Conservation (phyloP, 1,140 invertebrate species). For the Bombus ignitus region DNA sequence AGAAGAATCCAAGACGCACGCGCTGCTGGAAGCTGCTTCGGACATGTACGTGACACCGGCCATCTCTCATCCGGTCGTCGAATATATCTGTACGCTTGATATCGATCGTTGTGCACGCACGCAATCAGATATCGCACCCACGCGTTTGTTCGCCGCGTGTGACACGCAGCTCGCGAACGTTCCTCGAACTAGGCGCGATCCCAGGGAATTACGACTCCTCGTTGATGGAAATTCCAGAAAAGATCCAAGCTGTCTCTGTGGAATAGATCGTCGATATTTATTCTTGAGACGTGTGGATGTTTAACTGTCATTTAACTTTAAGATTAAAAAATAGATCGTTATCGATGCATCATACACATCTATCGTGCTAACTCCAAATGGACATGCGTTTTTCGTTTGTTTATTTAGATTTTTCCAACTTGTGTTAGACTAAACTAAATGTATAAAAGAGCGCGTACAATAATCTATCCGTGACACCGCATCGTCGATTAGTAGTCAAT, state of each 20-base stretch:
- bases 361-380: too few species aligned
- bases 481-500: too few species aligned
- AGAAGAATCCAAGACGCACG: constrained; percentile 28
- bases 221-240: background rate
- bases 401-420: too few species aligned
- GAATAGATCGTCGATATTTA: background rate
- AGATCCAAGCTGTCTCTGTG: background rate
- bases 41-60: constrained; percentile 35
- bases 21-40: constrained; percentile 36
- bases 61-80: constrained; percentile 54
- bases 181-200: constrained; percentile 7
- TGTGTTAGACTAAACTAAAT: too few species aligned
- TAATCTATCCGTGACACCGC: too few species aligned
- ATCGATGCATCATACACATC: too few species aligned
- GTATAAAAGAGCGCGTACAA: too few species aligned
- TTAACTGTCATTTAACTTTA: too few species aligned
- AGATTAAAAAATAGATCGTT: too few species aligned
- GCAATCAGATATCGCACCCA: constrained; percentile 48
- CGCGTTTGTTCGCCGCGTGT: constrained; percentile 20
- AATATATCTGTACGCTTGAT: constrained; percentile 44
- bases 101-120: constrained; percentile 46
- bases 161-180: constrained; percentile 20
- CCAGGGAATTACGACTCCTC: background rate
- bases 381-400: too few species aligned
- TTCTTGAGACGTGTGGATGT: background rate